Conservation (phyloP, 2,113 vertebrate genomes). For the Paramisgurnus dabryanus region DNA sequence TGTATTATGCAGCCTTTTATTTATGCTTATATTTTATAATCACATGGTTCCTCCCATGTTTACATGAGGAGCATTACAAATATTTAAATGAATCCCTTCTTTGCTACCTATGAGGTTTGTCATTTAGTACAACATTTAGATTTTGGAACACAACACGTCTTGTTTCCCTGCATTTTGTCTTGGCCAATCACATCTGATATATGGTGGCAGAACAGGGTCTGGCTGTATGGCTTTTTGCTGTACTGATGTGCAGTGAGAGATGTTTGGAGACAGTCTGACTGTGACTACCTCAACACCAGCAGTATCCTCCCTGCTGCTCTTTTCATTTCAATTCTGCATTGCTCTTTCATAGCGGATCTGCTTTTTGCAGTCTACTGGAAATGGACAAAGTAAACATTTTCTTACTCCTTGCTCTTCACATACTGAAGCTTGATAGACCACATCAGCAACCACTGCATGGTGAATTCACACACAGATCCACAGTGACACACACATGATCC, state of each 20-base stretch:
- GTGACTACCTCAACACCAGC: background rate
- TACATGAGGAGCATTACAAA: too few species aligned
- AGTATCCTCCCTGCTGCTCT: constrained; percentile 2
- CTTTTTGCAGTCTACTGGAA: constrained; percentile 25
- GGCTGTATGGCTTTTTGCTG: background rate
- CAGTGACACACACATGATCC: background rate
- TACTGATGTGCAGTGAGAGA: constrained; percentile 1
- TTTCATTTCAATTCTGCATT: background rate
- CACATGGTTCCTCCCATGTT: too few species aligned
- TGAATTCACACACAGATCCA: background rate
- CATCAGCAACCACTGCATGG: background rate
- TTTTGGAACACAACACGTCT: background rate
- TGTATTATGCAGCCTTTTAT: too few species aligned
- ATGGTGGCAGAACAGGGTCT: constrained; percentile 14
- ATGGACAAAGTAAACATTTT: background rate
- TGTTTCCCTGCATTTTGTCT: constrained; percentile 15
- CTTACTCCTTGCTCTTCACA: too few species aligned
- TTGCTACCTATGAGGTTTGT: too few species aligned
- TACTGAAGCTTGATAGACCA: too few species aligned
- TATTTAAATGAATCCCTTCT: too few species aligned
- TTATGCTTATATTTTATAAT: too few species aligned
- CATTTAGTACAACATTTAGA: too few species aligned
- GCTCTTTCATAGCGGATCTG: background rate
- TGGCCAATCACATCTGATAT: background rate
- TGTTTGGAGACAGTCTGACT: background rate